Base-by-base conservation (phyloP, 2,888 invertebrate genomes). In the Cerceris ruficornis region DNA sequence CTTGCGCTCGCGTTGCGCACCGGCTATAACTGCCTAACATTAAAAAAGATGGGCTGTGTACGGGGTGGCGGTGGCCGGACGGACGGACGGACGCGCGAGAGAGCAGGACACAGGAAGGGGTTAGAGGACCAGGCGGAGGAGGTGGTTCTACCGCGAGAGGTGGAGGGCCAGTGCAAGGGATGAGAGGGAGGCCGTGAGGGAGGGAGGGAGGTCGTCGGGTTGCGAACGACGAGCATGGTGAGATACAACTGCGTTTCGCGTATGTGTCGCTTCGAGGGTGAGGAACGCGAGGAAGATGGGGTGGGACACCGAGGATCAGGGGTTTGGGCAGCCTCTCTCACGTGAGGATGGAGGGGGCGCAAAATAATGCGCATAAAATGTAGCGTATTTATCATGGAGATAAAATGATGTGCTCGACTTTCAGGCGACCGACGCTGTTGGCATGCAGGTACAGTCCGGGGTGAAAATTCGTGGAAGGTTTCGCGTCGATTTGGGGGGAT, bases 21-120 rank as follows among this genome's bases (percentile, higher is more conserved):
- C 89, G 89, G 89, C 91, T 91, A 91, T 92, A 92, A 92, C 92
- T 92, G 91, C 91, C 92, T 89, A 91, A 91, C 92, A 92, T 92
- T 92, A 92, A 92, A 92, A 92, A 92, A 92, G 91, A 92, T 92
- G 92, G 91, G 88, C 91, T 90, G 89, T 89, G 89, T 89, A 88
- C 88, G 86, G 85, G 88, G 81, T 85, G 85, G 86, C 84, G 86
- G 82, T 80, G 85, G 81, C 82, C 82, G 87, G 79, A 67, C 75
- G 79, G 76, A 75, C 81, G 79, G 74, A 68, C 59, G 75, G 66
- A 75, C 82, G 81, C 73, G 73, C 70, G 85, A 84, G 85, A 67
- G 81, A 84, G 84, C 77, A 76, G 83, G 82, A 80, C 74, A 77
- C 74, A 77, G 81, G 75, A 80, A 80, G 70, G 77, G 77, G 77